These are phyloP conservation scores for Nibea albiflora DNA, from an alignment of 2,113 vertebrate genomes.

Conservation along the genomic window DNA sequence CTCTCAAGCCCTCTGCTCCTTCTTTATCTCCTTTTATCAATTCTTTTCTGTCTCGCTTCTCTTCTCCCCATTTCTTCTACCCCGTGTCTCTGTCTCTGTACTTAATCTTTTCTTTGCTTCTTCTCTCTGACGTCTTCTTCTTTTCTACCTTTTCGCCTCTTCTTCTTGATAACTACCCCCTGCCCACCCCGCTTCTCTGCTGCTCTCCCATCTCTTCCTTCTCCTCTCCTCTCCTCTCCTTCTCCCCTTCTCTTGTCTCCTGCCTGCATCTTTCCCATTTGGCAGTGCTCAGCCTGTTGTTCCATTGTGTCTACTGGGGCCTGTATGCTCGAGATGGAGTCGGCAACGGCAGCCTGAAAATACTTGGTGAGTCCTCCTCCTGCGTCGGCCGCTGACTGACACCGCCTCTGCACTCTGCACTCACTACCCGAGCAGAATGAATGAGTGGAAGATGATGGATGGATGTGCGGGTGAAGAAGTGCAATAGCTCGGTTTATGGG, in stretches of 20 bases:
- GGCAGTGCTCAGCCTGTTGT: constrained; percentile 91
- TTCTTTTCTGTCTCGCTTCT: constrained; percentile 27
- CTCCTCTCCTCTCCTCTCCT: neutral
- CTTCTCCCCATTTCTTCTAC: constrained; percentile 21
- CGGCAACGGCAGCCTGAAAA: constrained; percentile 89
- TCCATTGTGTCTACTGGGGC: constrained; percentile 94
- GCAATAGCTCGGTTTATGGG: constrained; percentile 30
- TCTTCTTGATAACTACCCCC: neutral
- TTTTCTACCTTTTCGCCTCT: neutral
- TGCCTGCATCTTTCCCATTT: constrained; percentile 39
- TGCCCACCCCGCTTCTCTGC: neutral
- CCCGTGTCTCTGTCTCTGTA: constrained; percentile 20
- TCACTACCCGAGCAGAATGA: constrained; percentile 40
- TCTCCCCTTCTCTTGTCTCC: neutral
- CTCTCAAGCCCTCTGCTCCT: constrained; percentile 30
- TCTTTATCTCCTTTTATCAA: constrained; percentile 46
- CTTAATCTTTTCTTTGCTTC: constrained; percentile 26
- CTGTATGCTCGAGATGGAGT: constrained; percentile 91
- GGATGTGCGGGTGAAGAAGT: constrained; percentile 17
- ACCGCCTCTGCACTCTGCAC: constrained; percentile 41
- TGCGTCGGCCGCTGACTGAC: constrained; percentile 34
- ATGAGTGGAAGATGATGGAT: constrained; percentile 56
- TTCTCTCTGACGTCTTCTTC: constrained; percentile 12
- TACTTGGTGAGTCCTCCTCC: constrained; percentile 87
- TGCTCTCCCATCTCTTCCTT: constrained; percentile 3